Percentiles rank a stretch among this genome's conserved stretches.
Conservation (phyloP, 2,113 vertebrate genomes). For the Corythornis madagascariensis region DNA sequence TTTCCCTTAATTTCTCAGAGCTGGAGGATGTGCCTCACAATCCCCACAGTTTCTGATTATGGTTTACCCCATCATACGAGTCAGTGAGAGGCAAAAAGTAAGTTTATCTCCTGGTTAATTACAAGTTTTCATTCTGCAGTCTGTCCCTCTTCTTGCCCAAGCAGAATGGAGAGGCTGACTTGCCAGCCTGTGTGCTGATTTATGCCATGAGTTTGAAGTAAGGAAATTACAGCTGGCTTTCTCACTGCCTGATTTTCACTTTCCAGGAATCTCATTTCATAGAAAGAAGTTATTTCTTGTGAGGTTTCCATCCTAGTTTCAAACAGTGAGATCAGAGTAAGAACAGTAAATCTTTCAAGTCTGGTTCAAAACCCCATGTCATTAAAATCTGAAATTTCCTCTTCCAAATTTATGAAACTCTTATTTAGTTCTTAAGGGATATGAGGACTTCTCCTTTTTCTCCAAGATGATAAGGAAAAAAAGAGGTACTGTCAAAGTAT, state of each 20-base stretch:
- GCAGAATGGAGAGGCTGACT: not conserved
- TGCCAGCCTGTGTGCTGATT: not conserved
- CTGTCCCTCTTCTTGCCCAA: not conserved
- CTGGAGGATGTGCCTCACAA: not conserved
- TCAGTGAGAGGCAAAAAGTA: not conserved
- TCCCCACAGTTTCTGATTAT: not conserved
- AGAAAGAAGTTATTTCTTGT: not conserved
- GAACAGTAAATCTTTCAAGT: not conserved
- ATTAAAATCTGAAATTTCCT: not conserved
- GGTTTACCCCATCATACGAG: not conserved
- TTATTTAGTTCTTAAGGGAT: not conserved
- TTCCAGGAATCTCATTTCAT: not conserved
- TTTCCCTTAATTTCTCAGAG: not conserved
- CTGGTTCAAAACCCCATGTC: not conserved
- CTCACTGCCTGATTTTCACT: not conserved
- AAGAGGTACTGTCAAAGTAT: rapidly evolving
- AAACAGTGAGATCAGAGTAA: not conserved
- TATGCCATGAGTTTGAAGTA: not conserved
- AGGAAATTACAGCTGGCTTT: not conserved
- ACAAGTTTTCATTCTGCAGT: not conserved
- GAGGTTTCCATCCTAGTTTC: not conserved
- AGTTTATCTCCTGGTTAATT: not conserved
- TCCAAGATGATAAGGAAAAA: not conserved
- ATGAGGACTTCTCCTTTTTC: not conserved
- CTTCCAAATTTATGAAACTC: not conserved